These are phyloP conservation scores for Ceratothoa steindachneri DNA, from an alignment of 2,888 invertebrate genomes.

Conservation along the genomic window DNA sequence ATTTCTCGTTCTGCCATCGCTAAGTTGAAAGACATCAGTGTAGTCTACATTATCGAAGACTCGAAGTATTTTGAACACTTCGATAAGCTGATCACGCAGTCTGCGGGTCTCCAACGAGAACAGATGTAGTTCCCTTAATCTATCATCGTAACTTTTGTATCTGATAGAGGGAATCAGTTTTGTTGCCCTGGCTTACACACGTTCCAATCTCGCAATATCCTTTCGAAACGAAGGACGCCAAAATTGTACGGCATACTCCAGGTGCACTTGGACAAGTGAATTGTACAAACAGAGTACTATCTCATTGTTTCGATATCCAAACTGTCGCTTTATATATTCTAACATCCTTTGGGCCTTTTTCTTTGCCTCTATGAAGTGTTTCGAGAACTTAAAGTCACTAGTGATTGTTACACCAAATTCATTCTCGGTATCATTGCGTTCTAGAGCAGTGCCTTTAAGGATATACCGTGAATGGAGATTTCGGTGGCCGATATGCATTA, in stretches of 20 bases:
- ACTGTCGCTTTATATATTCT: not conserved
- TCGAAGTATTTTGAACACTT: not conserved
- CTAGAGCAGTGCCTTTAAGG: not conserved
- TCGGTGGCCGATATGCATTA: not conserved
- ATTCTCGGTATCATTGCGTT: not conserved
- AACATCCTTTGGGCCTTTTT: not conserved
- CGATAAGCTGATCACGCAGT: not conserved
- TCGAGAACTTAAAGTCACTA: not conserved
- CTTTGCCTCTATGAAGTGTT: not conserved
- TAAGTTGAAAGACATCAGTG: not conserved
- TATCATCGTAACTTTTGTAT: not conserved
- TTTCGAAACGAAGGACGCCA: not conserved
- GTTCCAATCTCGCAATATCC: not conserved
- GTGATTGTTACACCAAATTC: not conserved
- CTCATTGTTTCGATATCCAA: not conserved
- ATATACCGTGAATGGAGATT: not conserved
- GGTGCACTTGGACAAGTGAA: not conserved
- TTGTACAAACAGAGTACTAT: not conserved
- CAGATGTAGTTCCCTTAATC: not conserved
- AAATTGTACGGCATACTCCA: slow-evolving; percentile 1
- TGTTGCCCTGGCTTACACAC: not conserved
- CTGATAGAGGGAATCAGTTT: not conserved
- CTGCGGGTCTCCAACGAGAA: not conserved
- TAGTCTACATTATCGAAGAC: not conserved
- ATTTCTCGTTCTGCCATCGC: not conserved